phyloP scores from a whole-genome alignment of 2,888 invertebrate genomes.

The Cacoxenus indagator region DNA sequence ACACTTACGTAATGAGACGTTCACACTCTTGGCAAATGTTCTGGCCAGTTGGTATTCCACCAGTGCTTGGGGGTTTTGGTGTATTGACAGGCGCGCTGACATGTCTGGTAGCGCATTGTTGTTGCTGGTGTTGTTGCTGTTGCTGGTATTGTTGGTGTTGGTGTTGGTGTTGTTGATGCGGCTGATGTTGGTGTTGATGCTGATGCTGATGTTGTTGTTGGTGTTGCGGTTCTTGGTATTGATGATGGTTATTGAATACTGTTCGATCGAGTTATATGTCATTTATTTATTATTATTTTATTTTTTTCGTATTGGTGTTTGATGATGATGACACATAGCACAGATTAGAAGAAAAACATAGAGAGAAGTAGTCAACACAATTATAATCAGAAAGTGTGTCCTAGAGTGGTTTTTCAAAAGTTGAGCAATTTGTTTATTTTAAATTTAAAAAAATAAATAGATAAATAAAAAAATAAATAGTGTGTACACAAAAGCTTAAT shows the following conservation, averaged over 20 bases:
- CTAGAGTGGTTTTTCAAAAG: too few relatives aligned
- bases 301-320: conserved; percentile 6
- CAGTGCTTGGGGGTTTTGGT: conserved; percentile 77
- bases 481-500: too few relatives aligned
- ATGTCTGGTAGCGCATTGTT: conserved; percentile 73
- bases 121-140: conserved; percentile 51
- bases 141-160: conserved; percentile 48
- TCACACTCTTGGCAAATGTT: conserved; percentile 98
- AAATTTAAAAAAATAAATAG: too few relatives aligned
- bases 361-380: not conserved
- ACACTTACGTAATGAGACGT: conserved; percentile 94
- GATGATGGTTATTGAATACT: conserved; percentile 33
- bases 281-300: conserved; percentile 26
- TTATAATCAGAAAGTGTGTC: too few relatives aligned
- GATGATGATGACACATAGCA: not conserved
- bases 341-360: not conserved
- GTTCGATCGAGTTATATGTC: conserved; percentile 31
- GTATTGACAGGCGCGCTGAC: conserved; percentile 82
- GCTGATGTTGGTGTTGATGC: conserved; percentile 47
- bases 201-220: conserved; percentile 55
- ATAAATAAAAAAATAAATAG: too few relatives aligned
- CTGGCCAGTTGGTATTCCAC: conserved; percentile 86
- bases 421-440: too few relatives aligned
- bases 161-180: conserved; percentile 47
- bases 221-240: conserved; percentile 42